Evolutionary conservation across 2,888 invertebrate species (phyloP).

Genomic region (Epistrophella euchroma): DNA sequence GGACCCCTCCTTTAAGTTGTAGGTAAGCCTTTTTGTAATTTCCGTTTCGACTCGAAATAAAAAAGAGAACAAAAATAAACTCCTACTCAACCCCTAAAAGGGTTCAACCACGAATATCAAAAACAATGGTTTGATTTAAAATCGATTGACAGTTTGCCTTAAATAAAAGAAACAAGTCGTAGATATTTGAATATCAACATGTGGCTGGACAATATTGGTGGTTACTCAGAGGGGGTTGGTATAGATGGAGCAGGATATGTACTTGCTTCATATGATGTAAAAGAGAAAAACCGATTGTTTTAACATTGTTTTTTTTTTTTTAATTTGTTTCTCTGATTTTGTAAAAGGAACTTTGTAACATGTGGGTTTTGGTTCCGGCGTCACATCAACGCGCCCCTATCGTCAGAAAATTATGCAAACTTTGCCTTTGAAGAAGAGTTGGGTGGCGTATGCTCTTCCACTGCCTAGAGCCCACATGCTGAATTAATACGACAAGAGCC

Average conservation of each 20-base stretch:
- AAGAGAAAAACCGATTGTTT: slow-evolving; percentile 49
- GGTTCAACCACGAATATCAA: slow-evolving; percentile 66
- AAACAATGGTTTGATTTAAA: slow-evolving; percentile 74
- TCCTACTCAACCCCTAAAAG: slow-evolving; percentile 21
- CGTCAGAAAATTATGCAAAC: slow-evolving; percentile 84
- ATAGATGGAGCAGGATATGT: background rate
- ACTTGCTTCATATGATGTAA: slow-evolving; percentile 36
- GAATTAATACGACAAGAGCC: slow-evolving; percentile 78
- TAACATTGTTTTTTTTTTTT: slow-evolving; percentile 21
- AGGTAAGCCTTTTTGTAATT: slow-evolving; percentile 73
- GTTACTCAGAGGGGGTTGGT: background rate
- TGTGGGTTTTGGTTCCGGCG: slow-evolving; percentile 77
- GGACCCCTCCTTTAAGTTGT: slow-evolving; percentile 43
- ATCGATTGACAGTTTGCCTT: slow-evolving; percentile 74
- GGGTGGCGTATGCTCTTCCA: slow-evolving; percentile 6
- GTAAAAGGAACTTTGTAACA: slow-evolving; percentile 64
- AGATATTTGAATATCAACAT: slow-evolving; percentile 73
- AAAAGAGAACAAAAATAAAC: slow-evolving; percentile 42
- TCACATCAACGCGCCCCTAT: slow-evolving; percentile 78
- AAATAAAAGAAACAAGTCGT: slow-evolving; percentile 72
- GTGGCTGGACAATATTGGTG: slow-evolving; percentile 71
- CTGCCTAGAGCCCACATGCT: slow-evolving; percentile 75
- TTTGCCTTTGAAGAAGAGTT: slow-evolving; percentile 77
- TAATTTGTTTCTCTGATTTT: slow-evolving; percentile 14
- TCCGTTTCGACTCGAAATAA: slow-evolving; percentile 71